Evolutionary conservation across 2,797 vertebrate species (phyloP).

Genomic region (Poeciliopsis presidionis): DNA sequence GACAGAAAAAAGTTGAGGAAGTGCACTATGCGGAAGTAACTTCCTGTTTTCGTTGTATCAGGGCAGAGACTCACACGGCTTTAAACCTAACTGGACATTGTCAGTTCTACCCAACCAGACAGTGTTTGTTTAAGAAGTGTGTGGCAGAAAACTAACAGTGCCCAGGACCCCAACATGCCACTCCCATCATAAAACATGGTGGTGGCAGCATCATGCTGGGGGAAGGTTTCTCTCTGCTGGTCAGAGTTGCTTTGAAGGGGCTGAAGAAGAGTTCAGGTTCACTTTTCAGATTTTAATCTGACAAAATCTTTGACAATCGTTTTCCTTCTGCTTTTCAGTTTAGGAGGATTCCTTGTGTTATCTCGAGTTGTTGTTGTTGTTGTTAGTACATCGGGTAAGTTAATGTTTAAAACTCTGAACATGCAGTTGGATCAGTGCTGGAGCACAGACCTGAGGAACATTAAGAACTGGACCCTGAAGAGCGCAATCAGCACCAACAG

Average conservation of each 20-base stretch:
- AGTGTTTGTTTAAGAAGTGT: conserved; percentile 26
- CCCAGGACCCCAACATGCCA: not conserved
- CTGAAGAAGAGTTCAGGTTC: not conserved
- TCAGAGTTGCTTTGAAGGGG: not conserved
- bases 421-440: not conserved
- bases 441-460: not conserved
- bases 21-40: conserved; percentile 15
- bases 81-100: not conserved
- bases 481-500: not conserved
- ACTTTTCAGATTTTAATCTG: not conserved
- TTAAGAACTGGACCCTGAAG: not conserved
- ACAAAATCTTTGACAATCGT: not conserved
- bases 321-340: not conserved
- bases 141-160: not conserved
- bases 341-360: not conserved
- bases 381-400: not conserved
- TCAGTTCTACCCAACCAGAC: not conserved
- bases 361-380: too few species aligned
- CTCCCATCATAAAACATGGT: not conserved
- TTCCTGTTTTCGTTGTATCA: not conserved
- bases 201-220: not conserved
- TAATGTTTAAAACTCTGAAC: not conserved
- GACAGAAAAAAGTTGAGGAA: not conserved
- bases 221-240: not conserved
- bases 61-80: not conserved